Evolutionary conservation across 1,140 invertebrate genomes (phyloP).

Genomic region (Mesaphorura yosii): DNA sequence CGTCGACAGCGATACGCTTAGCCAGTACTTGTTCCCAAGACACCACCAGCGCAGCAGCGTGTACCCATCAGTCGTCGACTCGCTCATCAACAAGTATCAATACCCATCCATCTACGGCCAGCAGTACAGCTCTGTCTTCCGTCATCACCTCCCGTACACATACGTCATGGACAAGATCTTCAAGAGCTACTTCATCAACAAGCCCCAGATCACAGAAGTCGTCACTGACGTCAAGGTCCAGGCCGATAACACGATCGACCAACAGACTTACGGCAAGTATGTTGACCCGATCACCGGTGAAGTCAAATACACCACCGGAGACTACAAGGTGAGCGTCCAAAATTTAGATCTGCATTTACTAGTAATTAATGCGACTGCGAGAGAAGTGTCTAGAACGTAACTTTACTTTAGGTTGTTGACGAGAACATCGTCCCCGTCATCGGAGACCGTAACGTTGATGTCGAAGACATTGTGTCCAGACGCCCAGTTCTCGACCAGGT

Average conservation of each 20-base stretch:
- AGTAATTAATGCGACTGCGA: too few relatives aligned
- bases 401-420: too few relatives aligned
- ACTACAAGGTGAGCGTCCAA: not conserved
- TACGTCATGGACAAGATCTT: constrained; percentile 10
- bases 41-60: too few relatives aligned
- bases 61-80: not conserved
- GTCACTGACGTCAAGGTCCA: not conserved
- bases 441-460: too few relatives aligned
- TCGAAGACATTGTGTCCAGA: too few relatives aligned
- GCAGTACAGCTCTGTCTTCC: not conserved
- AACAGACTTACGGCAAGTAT: constrained; percentile 1
- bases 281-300: constrained; percentile 12
- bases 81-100: constrained; percentile 1
- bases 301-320: not conserved
- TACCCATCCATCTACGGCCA: not conserved
- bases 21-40: not conserved
- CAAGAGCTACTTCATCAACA: constrained; percentile 9
- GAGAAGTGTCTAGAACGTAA: too few relatives aligned
- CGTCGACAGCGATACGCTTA: not conserved
- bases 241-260: not conserved
- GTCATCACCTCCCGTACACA: not conserved
- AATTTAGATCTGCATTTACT: too few relatives aligned
- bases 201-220: constrained; percentile 1
- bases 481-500: too few relatives aligned
- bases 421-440: too few relatives aligned